Conservation (phyloP, 2,797 vertebrate genomes). For the Cossypha niveicapilla region DNA sequence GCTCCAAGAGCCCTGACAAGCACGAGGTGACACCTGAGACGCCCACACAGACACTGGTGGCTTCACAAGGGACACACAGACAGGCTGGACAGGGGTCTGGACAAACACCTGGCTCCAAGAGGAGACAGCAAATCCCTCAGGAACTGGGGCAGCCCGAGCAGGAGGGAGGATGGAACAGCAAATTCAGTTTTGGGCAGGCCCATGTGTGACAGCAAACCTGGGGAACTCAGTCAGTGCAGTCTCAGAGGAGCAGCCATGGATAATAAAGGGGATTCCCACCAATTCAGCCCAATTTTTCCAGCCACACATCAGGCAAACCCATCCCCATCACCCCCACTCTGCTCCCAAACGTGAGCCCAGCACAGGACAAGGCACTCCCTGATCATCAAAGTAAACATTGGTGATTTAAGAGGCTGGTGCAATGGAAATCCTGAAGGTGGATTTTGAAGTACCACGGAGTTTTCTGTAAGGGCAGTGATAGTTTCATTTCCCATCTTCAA, state of each 20-base stretch:
- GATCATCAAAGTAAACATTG: constrained; percentile 6
- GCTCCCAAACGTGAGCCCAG: neutral
- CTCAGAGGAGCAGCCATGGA: rapidly evolving
- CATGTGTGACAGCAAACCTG: rapidly evolving
- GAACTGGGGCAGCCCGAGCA: rapidly evolving
- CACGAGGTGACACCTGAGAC: neutral
- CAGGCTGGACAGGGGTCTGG: neutral
- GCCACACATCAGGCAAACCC: rapidly evolving
- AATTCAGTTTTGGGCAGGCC: rapidly evolving
- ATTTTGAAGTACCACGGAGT: neutral
- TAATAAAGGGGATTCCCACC: rapidly evolving
- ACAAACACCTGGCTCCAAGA: neutral
- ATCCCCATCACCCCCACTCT: neutral
- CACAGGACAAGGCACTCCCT: constrained; percentile 56
- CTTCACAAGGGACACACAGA: neutral
- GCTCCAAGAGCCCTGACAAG: neutral
- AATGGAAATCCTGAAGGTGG: neutral
- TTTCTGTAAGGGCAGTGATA: neutral
- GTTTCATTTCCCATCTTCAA: neutral
- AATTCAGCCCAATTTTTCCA: rapidly evolving
- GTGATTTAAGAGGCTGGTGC: constrained; percentile 15
- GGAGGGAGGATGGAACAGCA: rapidly evolving
- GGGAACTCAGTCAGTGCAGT: rapidly evolving
- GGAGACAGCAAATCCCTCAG: neutral
- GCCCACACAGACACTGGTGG: rapidly evolving